These are phyloP conservation scores for Trissoscelio sp. DNA, from an alignment of 2,888 invertebrate species.

Conservation along the genomic window DNA sequence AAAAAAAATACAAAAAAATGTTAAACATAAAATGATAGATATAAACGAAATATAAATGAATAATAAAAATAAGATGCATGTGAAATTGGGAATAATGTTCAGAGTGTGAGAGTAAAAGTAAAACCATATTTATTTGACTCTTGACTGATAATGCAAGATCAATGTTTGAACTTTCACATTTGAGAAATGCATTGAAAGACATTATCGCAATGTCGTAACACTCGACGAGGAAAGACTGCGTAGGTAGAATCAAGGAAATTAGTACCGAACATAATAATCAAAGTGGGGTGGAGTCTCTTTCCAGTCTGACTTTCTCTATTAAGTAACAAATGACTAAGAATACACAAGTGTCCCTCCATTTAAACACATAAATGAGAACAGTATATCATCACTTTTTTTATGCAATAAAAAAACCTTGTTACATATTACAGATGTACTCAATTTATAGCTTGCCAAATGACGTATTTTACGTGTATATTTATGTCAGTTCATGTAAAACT, in stretches of 20 bases:
- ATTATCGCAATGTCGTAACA: conserved; percentile 57
- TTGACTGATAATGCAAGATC: conserved; percentile 52
- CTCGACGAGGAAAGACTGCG: conserved; percentile 57
- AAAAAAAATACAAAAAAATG: neutral
- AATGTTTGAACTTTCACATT: conserved; percentile 79
- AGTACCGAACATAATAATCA: conserved; percentile 50
- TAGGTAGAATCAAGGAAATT: conserved; percentile 65
- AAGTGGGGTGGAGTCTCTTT: conserved; percentile 54
- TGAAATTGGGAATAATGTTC: neutral
- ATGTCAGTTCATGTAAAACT: no score
- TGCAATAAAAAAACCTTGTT: no score
- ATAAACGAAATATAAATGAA: no score
- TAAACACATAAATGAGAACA: no score
- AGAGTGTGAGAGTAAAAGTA: conserved; percentile 13
- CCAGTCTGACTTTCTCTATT: conserved; percentile 61
- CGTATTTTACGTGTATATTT: no score
- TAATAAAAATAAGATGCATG: neutral
- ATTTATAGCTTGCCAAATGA: no score
- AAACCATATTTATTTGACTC: conserved; percentile 23
- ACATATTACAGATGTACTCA: no score
- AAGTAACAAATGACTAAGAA: conserved; percentile 58
- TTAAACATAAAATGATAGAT: no score
- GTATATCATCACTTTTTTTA: no score
- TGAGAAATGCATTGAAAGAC: conserved; percentile 58
- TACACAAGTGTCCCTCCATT: conserved; percentile 26